phyloP scores from a whole-genome alignment of 2,113 vertebrate species.

The Esox niger region DNA sequence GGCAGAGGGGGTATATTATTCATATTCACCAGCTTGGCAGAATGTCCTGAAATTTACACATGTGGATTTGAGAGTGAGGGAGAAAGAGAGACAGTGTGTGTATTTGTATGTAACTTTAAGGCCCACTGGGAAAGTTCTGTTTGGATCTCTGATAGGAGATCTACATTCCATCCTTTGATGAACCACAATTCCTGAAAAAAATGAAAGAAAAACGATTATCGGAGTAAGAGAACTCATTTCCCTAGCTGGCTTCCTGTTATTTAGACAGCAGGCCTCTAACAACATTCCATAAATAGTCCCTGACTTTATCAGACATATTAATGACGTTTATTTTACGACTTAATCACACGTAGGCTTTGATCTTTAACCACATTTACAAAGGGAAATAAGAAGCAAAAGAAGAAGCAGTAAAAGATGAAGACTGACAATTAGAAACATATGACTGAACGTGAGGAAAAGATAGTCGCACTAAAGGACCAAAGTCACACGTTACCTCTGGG shows the following conservation, averaged over 20 bases:
- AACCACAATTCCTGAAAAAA: background rate
- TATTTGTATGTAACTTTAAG: constrained; percentile 15
- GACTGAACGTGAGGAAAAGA: background rate
- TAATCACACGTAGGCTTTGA: constrained; percentile 52
- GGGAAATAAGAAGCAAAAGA: constrained; percentile 20
- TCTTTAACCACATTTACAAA: constrained; percentile 13
- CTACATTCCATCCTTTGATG: constrained; percentile 59
- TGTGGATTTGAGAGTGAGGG: constrained; percentile 1
- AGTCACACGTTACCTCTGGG: too few species aligned
- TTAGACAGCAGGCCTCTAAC: background rate
- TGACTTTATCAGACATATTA: constrained; percentile 54
- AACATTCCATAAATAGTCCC: constrained; percentile 53
- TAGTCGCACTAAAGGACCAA: too few species aligned
- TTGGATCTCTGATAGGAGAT: constrained; percentile 40
- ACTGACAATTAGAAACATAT: constrained; percentile 1
- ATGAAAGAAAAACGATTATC: constrained; percentile 55
- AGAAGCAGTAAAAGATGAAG: constrained; percentile 2
- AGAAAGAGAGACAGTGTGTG: background rate
- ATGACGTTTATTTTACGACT: constrained; percentile 51
- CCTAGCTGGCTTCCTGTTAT: constrained; percentile 62
- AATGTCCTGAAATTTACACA: too few species aligned
- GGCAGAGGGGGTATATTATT: too few species aligned
- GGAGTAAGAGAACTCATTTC: constrained; percentile 61
- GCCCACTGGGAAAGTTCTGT: constrained; percentile 34
- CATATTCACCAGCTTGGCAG: too few species aligned